Conservation (phyloP, 1,140 invertebrate genomes). For the Mizuhopecten yessoensis region DNA sequence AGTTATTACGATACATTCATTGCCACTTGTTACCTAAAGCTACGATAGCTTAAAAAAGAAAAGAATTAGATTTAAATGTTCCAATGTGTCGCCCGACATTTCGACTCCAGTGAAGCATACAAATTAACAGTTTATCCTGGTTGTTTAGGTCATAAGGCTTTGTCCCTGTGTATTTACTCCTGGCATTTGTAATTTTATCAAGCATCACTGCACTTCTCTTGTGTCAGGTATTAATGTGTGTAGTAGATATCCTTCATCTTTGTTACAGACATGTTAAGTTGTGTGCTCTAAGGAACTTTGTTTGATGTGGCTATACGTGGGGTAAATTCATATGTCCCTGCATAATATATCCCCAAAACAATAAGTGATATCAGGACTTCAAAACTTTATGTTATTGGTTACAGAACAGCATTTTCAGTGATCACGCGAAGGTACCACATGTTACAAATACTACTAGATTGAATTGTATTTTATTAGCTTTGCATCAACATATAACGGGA, state of each 20-base stretch:
- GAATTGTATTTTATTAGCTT: too few species aligned
- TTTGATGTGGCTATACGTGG: too few species aligned
- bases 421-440: too few species aligned
- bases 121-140: background rate
- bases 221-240: background rate
- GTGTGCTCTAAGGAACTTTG: too few species aligned
- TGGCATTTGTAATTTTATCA: background rate
- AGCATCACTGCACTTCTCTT: background rate
- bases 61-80: background rate
- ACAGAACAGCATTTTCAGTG: too few species aligned
- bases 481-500: too few species aligned
- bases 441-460: too few species aligned
- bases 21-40: background rate
- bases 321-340: too few species aligned
- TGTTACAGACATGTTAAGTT: background rate
- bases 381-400: too few species aligned
- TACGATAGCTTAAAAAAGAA: background rate
- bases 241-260: background rate
- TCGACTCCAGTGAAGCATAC: background rate
- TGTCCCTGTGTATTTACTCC: conserved; percentile 3
- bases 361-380: too few species aligned
- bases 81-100: background rate
- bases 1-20: background rate
- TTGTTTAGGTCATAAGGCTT: background rate
- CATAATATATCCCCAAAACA: too few species aligned